Evolutionary conservation across 2,888 invertebrate genomes (phyloP), one percentile per base, ranked within the genome.

Genomic region (Epinotia nisella): DNA sequence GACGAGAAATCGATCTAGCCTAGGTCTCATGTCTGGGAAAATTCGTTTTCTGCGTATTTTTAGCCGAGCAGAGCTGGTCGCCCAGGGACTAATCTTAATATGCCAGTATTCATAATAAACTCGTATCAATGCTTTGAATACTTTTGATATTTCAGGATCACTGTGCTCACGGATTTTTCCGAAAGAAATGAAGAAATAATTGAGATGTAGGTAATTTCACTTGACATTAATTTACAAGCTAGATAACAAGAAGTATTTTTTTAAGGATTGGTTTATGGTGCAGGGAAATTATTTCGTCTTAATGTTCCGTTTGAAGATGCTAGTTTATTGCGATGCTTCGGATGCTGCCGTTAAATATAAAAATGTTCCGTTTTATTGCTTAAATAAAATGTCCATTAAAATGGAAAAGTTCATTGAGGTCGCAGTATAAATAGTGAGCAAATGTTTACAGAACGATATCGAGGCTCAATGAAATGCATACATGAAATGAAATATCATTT

Each of bases 261-360:
- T n/a, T 45, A 67, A 45, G 60, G 21, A 71, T 67, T 71, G 71
- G 60, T 66, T 71, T 71, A 71, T 66, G 71, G 55, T 45, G 35
- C 45, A 67, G 10, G 60, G 55, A 61, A 67, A 60, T 71, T 61
- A 55, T 67, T 41, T 67, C 41, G 53, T 60, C 60, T 71, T 66
- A 71, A 71, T 66, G 60, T 71, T 71, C 45, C 39, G 71, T 71
- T 71, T 67, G 60, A 71, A 67, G 71, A 66, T 24, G 60, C 29
- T 61, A 67, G 55, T 66, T 71, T 71, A 71, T 71, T 71, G 61
- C 66, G 60, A 66, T 61, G 66, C 66, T 71, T 71, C 71, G 66
- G 55, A 67, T 61, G 59, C 66, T 60, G 55, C 60, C 60, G 55
- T 71, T 71, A 71, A 71, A 71, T 61, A 67, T 70, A 67, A 71